A percentile compares a stretch with the other conserved stretches of the same genome.
Evolutionary conservation across 2,888 invertebrate species (phyloP).

Genomic region (Pecten maximus): DNA sequence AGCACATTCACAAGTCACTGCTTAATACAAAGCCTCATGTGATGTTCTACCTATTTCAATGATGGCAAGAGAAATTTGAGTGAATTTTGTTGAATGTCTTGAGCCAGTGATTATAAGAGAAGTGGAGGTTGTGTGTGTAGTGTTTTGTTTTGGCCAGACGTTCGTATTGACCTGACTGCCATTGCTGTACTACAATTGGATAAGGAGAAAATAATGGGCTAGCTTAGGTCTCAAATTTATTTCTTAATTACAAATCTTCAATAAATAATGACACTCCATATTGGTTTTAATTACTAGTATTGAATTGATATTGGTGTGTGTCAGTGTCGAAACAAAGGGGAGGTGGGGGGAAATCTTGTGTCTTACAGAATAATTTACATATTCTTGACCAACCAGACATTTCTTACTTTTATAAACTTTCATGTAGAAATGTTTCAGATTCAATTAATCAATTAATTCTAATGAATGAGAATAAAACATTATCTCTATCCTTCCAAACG

Average conservation of each 20-base stretch:
- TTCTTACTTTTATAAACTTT: conserved; percentile 1
- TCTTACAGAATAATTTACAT: background rate
- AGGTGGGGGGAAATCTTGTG: background rate
- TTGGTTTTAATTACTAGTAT: conserved; percentile 32
- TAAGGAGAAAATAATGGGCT: conserved; percentile 32
- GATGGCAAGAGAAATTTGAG: conserved; percentile 29
- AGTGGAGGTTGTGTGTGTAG: conserved; percentile 23
- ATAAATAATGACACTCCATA: conserved; percentile 27
- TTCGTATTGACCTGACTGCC: background rate
- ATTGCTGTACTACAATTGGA: conserved; percentile 29
- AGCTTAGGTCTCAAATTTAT: conserved; percentile 33
- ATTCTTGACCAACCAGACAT: background rate
- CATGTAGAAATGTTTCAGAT: background rate
- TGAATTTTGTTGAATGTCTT: conserved; percentile 33
- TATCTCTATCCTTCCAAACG: background rate
- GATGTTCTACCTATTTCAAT: conserved; percentile 16
- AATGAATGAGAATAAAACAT: background rate
- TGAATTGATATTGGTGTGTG: background rate
- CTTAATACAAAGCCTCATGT: background rate
- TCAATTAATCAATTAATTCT: no score
- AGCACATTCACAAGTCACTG: conserved; percentile 27
- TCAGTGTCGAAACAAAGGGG: conserved; percentile 21
- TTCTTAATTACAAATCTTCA: conserved; percentile 35
- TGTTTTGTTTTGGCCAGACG: conserved; percentile 30
- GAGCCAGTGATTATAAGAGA: background rate